Evolutionary conservation across 37 sponge, comb jelly and placozoan genomes (phyloP).

Genomic region (Ianthella basta): DNA sequence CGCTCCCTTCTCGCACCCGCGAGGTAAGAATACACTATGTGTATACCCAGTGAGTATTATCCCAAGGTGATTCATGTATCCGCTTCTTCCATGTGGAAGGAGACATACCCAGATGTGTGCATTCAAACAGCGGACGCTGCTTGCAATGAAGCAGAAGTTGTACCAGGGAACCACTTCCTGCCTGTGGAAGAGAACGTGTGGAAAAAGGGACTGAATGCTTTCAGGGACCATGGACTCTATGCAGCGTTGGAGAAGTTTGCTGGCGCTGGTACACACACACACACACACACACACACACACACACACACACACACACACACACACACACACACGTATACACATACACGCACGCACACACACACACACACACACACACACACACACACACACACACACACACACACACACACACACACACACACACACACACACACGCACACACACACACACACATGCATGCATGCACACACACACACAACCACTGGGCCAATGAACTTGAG

Average conservation of each 20-base stretch:
- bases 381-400: neutral
- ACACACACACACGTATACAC: neutral
- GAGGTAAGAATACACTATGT: too few species aligned
- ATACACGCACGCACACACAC: neutral
- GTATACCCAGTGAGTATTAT: too few species aligned
- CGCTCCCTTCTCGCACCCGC: too few species aligned
- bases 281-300: neutral
- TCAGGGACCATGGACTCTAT: constrained; percentile 14
- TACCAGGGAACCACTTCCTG: constrained; percentile 4
- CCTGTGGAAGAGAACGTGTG: constrained; percentile 21
- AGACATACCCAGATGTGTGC: too few species aligned
- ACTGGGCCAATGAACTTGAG: too few species aligned
- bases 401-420: neutral
- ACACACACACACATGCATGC: neutral
- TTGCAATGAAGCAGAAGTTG: too few species aligned
- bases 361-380: neutral
- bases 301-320: neutral
- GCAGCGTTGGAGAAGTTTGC: constrained; percentile 11
- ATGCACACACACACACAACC: too few species aligned
- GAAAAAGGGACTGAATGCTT: constrained; percentile 25
- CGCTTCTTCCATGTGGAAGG: too few species aligned
- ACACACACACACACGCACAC: neutral
- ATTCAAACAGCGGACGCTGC: too few species aligned
- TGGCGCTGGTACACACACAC: neutral
- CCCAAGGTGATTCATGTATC: too few species aligned